A percentile compares a stretch with the other conserved stretches of the same genome.
phyloP scores from a whole-genome alignment of 2,113 vertebrate species.

The Perccottus glenii region DNA sequence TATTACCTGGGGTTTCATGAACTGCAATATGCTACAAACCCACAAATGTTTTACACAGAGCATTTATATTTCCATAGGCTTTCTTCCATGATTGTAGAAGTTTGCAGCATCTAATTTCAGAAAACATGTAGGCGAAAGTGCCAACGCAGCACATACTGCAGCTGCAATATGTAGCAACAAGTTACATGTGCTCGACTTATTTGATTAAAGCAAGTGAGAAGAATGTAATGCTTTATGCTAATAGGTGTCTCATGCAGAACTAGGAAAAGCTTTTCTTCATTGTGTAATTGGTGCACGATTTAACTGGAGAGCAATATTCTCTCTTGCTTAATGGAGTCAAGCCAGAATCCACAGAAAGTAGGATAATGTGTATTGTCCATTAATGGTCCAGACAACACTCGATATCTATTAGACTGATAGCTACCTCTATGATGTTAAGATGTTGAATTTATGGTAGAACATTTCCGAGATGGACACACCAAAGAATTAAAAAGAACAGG shows the following conservation, averaged over 20 bases:
- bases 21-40: slow-evolving; percentile 17
- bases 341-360: slow-evolving; percentile 49
- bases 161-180: slow-evolving; percentile 57
- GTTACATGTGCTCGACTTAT: slow-evolving; percentile 44
- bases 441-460: slow-evolving; percentile 49
- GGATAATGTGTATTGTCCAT: slow-evolving; percentile 62
- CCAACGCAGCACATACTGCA: slow-evolving; percentile 45
- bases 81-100: slow-evolving; percentile 37
- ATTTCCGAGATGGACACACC: slow-evolving; percentile 35
- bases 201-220: slow-evolving; percentile 50
- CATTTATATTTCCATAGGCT: slow-evolving; percentile 40
- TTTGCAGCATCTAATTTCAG: slow-evolving; percentile 32
- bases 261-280: slow-evolving; percentile 46
- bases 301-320: slow-evolving; percentile 59
- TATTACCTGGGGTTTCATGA: slow-evolving; percentile 50
- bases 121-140: slow-evolving; percentile 36
- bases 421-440: slow-evolving; percentile 31
- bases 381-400: slow-evolving; percentile 55
- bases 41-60: slow-evolving; percentile 29
- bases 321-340: slow-evolving; percentile 59
- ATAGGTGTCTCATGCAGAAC: slow-evolving; percentile 52
- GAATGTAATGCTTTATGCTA: slow-evolving; percentile 58
- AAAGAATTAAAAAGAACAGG: slow-evolving; percentile 46
- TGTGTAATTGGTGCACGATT: slow-evolving; percentile 68
- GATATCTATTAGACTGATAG: slow-evolving; percentile 37